Evolutionary conservation across 2,113 vertebrate genomes (phyloP).

Genomic region (Trogon surrucura): DNA sequence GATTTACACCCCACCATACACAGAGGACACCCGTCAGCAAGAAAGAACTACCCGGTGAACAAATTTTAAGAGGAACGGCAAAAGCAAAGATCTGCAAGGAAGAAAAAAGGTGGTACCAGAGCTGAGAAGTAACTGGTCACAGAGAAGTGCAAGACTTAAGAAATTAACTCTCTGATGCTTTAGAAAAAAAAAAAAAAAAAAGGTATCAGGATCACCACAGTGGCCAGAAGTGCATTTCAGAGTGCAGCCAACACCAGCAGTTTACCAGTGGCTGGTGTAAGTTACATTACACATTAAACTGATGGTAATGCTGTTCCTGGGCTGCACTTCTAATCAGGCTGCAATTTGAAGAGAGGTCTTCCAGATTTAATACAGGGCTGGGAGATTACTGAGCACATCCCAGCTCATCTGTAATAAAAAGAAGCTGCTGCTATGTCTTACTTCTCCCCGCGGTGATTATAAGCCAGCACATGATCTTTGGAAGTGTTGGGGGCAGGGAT

Average conservation of each 20-base stretch:
- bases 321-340: not conserved
- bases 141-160: not conserved
- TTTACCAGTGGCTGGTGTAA: not conserved
- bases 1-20: not conserved
- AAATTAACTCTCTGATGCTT: not conserved
- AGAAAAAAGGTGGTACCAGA: accelerated
- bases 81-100: not conserved
- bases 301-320: not conserved
- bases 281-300: not conserved
- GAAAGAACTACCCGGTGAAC: not conserved
- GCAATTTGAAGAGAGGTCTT: not conserved
- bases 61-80: not conserved
- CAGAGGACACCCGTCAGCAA: not conserved
- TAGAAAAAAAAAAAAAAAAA: not conserved
- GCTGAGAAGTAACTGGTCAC: not conserved
- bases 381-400: not conserved
- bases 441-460: not conserved
- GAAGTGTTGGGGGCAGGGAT: not conserved
- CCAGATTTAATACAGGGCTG: not conserved
- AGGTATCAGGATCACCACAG: not conserved
- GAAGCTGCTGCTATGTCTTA: not conserved
- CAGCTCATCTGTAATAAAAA: not conserved
- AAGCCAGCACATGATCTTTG: not conserved
- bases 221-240: not conserved
- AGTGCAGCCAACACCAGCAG: not conserved